Percentiles rank a stretch among this genome's conserved stretches.
Evolutionary conservation across 1,140 invertebrate genomes (phyloP).

Genomic region (Drosophila orena): DNA sequence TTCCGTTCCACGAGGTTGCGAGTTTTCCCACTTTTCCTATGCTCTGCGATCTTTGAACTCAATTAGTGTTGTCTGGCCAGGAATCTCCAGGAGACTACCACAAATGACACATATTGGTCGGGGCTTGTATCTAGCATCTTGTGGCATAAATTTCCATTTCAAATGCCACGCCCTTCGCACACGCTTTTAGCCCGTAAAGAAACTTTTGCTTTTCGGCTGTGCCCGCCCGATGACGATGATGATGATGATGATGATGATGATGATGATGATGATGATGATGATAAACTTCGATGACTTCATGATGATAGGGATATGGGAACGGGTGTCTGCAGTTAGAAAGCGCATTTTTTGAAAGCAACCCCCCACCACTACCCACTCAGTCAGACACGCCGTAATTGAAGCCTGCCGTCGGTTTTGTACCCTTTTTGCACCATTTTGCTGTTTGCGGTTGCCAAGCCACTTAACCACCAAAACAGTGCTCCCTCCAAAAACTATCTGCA

Average conservation of each 20-base stretch:
- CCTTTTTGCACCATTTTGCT: constrained; percentile 76
- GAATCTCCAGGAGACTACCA: constrained; percentile 13
- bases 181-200: constrained; percentile 69
- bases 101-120: constrained; percentile 75
- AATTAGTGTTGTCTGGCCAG: constrained; percentile 63
- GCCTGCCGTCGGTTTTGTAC: constrained; percentile 48
- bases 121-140: constrained; percentile 27
- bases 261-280: constrained; percentile 53
- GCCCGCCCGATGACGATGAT: constrained; percentile 10
- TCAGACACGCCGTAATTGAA: constrained; percentile 37
- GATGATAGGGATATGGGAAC: constrained; percentile 42
- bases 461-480: constrained; percentile 8
- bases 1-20: constrained; percentile 40
- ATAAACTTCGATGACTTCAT: constrained; percentile 80
- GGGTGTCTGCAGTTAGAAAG: constrained; percentile 38
- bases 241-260: constrained; percentile 75
- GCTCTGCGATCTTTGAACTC: constrained; percentile 69
- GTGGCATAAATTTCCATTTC: constrained; percentile 71
- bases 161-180: constrained; percentile 61
- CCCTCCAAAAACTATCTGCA: constrained; percentile 9
- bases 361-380: neutral
- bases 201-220: constrained; percentile 54
- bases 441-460: constrained; percentile 50
- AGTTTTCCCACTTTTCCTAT: constrained; percentile 59
- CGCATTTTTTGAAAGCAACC: constrained; percentile 14